Conservation (phyloP, 2,113 vertebrate genomes). For the Osmerus eperlanus region DNA sequence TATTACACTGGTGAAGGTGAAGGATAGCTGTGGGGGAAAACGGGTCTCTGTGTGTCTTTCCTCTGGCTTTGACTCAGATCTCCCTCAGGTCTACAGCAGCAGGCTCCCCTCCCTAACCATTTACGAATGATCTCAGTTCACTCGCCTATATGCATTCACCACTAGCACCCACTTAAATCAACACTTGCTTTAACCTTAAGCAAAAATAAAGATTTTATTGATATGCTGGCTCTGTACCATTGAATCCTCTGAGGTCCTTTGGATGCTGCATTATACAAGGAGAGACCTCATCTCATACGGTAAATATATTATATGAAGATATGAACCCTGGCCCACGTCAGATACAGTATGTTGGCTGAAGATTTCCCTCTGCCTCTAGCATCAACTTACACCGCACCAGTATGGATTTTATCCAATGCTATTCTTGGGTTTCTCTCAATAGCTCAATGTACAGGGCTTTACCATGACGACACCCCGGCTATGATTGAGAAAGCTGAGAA, state of each 20-base stretch:
- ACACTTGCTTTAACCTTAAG: constrained; percentile 40
- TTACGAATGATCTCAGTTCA: constrained; percentile 5
- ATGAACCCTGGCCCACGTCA: too few relatives aligned
- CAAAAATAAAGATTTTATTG: constrained; percentile 18
- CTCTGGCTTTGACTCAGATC: constrained; percentile 22
- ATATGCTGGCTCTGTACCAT: constrained; percentile 1
- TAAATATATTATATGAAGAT: too few relatives aligned
- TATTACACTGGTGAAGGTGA: constrained; percentile 45
- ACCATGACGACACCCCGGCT: too few relatives aligned
- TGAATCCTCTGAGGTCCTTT: too few relatives aligned
- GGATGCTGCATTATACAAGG: too few relatives aligned
- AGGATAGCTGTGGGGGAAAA: constrained; percentile 34
- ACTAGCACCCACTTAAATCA: constrained; percentile 29
- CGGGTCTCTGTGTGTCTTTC: neutral
- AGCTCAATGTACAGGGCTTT: constrained; percentile 5
- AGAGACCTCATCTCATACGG: too few relatives aligned
- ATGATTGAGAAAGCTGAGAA: neutral
- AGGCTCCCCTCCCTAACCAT: constrained; percentile 12
- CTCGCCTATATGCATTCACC: constrained; percentile 3
- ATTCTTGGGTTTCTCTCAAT: constrained; percentile 28
- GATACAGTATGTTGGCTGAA: constrained; percentile 18
- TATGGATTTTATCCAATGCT: constrained; percentile 29
- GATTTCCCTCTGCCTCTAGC: constrained; percentile 20
- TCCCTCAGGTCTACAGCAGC: constrained; percentile 19
- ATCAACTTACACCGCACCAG: constrained; percentile 9